Evolutionary conservation across 1,140 invertebrate species (phyloP).

Genomic region (Daktulosphaira vitifoliae): DNA sequence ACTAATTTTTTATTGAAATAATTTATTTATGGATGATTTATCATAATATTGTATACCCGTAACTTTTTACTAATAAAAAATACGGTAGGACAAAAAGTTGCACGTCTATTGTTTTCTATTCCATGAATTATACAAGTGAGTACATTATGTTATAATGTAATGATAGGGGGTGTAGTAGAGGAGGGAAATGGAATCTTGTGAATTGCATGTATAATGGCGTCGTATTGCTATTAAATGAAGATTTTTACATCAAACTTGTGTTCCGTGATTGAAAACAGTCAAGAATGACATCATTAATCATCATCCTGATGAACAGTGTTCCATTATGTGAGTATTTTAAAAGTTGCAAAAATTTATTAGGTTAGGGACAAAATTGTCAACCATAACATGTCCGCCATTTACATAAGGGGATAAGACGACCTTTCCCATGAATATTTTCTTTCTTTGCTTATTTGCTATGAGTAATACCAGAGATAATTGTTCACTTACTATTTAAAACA

Average conservation of each 20-base stretch:
- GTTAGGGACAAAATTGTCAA: constrained; percentile 14
- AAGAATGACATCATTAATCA: not conserved
- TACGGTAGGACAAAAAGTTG: too few species aligned
- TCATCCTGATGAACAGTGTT: not conserved
- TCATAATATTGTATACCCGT: too few species aligned
- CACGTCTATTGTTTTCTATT: not conserved
- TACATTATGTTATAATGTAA: not conserved
- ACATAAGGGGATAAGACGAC: not conserved
- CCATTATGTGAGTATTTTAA: not conserved
- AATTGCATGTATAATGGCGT: constrained; percentile 3
- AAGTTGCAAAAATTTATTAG: constrained; percentile 11
- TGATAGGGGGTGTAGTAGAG: not conserved
- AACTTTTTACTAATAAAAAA: too few species aligned
- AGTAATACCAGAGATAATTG: too few species aligned
- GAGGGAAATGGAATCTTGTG: not conserved
- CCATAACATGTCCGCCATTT: constrained; percentile 11
- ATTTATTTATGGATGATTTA: too few species aligned
- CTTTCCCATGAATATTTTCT: too few species aligned
- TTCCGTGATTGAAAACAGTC: not conserved
- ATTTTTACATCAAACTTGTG: not conserved
- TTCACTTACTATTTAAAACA: too few species aligned
- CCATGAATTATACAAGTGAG: not conserved
- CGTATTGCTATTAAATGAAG: not conserved
- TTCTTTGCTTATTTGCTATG: too few species aligned
- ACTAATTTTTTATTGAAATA: too few species aligned